These are phyloP conservation scores for Tokudaia muenninki DNA, from an alignment of 2,797 vertebrate genomes.

Conservation along the genomic window DNA sequence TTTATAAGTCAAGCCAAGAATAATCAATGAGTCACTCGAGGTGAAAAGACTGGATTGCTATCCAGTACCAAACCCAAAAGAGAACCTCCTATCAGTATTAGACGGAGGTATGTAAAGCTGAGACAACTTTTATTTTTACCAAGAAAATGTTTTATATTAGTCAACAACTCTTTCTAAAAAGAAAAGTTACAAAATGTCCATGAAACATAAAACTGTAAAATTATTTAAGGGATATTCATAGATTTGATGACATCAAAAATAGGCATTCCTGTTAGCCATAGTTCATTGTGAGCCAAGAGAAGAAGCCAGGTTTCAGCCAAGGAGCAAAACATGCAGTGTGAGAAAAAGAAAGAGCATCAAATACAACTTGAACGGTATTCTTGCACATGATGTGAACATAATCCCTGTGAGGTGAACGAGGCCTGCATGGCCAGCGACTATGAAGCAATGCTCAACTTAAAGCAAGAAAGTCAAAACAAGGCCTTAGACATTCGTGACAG, in stretches of 20 bases:
- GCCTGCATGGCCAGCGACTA: not conserved
- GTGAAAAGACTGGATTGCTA: not conserved
- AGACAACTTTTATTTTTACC: not conserved
- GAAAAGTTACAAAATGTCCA: not conserved
- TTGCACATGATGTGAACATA: not conserved
- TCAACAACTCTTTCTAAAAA: not conserved
- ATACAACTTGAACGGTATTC: not conserved
- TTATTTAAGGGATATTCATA: not conserved
- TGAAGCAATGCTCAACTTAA: not conserved
- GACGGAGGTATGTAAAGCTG: not conserved
- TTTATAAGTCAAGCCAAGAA: slow-evolving; percentile 16
- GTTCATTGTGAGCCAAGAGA: not conserved
- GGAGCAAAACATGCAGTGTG: not conserved
- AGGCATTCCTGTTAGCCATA: not conserved
- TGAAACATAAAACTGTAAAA: not conserved
- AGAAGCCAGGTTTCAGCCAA: not conserved
- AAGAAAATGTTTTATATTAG: not conserved
- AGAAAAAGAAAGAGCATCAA: not conserved
- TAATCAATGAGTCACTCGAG: not conserved
- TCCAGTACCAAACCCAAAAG: not conserved
- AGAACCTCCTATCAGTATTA: not conserved
- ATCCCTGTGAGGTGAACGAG: not conserved
- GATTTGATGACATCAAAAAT: not conserved
- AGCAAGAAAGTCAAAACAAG: not conserved
- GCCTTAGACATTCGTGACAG: not conserved